Percentiles rank a stretch among this genome's conserved stretches.
Conservation (phyloP, 2,797 vertebrate genomes). For the Ispidina picta region DNA sequence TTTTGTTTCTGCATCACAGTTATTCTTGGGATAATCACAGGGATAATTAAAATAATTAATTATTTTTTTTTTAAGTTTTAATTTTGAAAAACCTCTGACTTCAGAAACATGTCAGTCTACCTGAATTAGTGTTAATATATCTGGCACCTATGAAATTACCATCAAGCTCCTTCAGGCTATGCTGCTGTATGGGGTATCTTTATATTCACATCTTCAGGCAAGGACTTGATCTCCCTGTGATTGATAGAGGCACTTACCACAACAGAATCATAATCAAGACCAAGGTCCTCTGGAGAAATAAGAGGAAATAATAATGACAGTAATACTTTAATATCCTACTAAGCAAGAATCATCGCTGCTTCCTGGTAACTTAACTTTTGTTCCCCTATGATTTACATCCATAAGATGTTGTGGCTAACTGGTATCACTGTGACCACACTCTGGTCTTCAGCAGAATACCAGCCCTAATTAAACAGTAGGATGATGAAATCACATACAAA, state of each 20-base stretch:
- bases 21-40: slow-evolving; percentile 31
- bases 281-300: slow-evolving; percentile 38
- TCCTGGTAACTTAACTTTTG: not conserved
- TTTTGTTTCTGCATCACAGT: slow-evolving; percentile 27
- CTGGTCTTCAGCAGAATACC: not conserved
- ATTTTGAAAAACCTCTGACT: not conserved
- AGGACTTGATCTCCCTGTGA: slow-evolving; percentile 47
- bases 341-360: not conserved
- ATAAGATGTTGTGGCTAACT: not conserved
- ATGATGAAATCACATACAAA: not conserved
- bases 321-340: not conserved
- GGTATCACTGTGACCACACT: not conserved
- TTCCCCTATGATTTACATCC: not conserved
- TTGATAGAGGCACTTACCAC: slow-evolving; percentile 29
- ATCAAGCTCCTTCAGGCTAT: not conserved
- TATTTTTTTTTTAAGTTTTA: not conserved
- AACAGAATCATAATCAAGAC: slow-evolving; percentile 38
- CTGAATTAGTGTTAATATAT: slow-evolving; percentile 5
- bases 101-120: not conserved
- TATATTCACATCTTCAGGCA: slow-evolving; percentile 31
- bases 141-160: slow-evolving; percentile 15
- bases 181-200: not conserved
- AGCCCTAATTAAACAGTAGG: not conserved
- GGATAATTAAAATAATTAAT: not conserved
- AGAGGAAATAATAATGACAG: slow-evolving; percentile 20